phyloP scores from a whole-genome alignment of 2,113 vertebrate species.

The Pseudorasbora parva region DNA sequence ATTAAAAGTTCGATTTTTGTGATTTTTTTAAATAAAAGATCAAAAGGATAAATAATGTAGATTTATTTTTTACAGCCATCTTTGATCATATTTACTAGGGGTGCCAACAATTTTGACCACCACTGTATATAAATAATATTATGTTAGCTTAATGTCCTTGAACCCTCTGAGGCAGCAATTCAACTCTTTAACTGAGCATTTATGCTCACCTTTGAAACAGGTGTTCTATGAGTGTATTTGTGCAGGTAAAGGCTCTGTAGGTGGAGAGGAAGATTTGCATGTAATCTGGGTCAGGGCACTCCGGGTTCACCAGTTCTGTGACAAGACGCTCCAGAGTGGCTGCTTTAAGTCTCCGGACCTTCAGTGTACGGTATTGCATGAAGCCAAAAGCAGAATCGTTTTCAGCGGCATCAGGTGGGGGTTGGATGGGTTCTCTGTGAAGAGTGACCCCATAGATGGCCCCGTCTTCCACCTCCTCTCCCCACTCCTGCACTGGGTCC shows the following conservation, averaged over 20 bases:
- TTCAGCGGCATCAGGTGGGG: slow-evolving; percentile 36
- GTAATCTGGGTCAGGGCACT: slow-evolving; percentile 75
- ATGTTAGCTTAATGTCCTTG: not conserved
- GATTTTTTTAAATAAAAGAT: no score
- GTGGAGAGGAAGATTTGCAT: slow-evolving; percentile 82
- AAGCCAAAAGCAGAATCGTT: slow-evolving; percentile 60
- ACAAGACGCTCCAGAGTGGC: slow-evolving; percentile 81
- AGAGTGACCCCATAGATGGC: slow-evolving; percentile 83
- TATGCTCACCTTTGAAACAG: slow-evolving; percentile 78
- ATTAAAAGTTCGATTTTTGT: no score
- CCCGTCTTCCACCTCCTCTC: slow-evolving; percentile 85
- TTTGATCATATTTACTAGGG: no score
- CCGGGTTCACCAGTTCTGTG: slow-evolving; percentile 75
- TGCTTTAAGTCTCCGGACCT: slow-evolving; percentile 81
- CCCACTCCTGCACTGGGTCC: slow-evolving; percentile 89
- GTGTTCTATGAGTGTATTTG: slow-evolving; percentile 74
- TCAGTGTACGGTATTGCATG: slow-evolving; percentile 85
- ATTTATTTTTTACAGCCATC: no score
- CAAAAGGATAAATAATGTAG: no score
- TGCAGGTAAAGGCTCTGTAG: slow-evolving; percentile 81
- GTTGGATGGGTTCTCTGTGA: slow-evolving; percentile 70
- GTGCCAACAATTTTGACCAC: no score
- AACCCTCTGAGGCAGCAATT: not conserved
- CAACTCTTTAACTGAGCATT: not conserved
- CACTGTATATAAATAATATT: no score